These are phyloP conservation scores for Ceraclea dissimilis DNA, from an alignment of 2,888 invertebrate genomes.

Conservation along the genomic window DNA sequence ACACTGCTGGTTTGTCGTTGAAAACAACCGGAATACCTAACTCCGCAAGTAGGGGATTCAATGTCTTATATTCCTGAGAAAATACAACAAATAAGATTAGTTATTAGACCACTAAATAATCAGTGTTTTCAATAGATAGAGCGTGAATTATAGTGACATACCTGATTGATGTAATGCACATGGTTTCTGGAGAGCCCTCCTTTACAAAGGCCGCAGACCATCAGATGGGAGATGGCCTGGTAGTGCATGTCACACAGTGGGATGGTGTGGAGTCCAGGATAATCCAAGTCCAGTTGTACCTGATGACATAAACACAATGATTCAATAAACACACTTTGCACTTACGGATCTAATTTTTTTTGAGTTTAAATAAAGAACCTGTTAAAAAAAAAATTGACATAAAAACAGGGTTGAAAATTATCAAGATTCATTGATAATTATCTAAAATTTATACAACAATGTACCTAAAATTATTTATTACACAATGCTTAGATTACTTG, in stretches of 20 bases:
- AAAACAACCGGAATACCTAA: slow-evolving; percentile 64
- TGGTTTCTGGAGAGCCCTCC: slow-evolving; percentile 69
- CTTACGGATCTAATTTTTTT: too few relatives aligned
- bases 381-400: too few relatives aligned
- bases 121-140: too few relatives aligned
- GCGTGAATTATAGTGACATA: slow-evolving; percentile 23
- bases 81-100: too few relatives aligned
- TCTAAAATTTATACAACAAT: too few relatives aligned
- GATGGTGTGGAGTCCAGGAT: slow-evolving; percentile 60
- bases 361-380: too few relatives aligned
- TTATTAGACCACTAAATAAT: too few relatives aligned
- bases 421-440: too few relatives aligned
- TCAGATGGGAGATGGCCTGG: slow-evolving; percentile 60
- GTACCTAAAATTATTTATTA: too few relatives aligned
- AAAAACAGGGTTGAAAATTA: too few relatives aligned
- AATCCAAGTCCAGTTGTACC: slow-evolving; percentile 52
- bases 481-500: too few relatives aligned
- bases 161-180: slow-evolving; percentile 61
- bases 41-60: slow-evolving; percentile 50
- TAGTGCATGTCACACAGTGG: slow-evolving; percentile 66
- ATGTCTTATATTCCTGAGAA: slow-evolving; percentile 44
- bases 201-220: slow-evolving; percentile 71
- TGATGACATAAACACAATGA: slow-evolving; percentile 28
- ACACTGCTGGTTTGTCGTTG: slow-evolving; percentile 63
- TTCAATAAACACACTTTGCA: background rate